These are phyloP conservation scores for Uromys caudimaculatus DNA, from an alignment of 2,797 vertebrate genomes.

Conservation along the genomic window DNA sequence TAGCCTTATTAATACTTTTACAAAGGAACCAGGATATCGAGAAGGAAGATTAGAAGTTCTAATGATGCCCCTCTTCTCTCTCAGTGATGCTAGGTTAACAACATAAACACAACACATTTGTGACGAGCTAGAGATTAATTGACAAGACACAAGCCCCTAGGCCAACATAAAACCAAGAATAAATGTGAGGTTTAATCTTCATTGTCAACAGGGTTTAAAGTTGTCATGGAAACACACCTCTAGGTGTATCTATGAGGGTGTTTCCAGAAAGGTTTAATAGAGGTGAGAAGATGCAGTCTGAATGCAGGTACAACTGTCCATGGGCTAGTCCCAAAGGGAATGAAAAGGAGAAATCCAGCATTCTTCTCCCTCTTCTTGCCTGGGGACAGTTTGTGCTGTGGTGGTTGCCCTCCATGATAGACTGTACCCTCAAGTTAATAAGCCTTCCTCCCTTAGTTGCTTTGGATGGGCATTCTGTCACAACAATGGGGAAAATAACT, in stretches of 20 bases:
- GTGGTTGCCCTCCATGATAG: no score
- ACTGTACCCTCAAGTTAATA: neutral
- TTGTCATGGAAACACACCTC: neutral
- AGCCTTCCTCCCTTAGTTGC: neutral
- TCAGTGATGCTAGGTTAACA: neutral
- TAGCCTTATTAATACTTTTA: neutral
- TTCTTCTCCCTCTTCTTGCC: no score
- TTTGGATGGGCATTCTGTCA: neutral
- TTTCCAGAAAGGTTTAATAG: neutral
- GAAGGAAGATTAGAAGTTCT: neutral
- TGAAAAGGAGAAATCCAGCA: neutral
- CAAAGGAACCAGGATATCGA: neutral
- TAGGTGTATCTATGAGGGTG: neutral
- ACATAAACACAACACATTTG: neutral
- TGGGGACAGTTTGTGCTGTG: neutral
- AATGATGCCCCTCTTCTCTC: neutral
- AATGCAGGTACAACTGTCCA: neutral
- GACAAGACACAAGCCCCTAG: neutral
- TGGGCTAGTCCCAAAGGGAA: neutral
- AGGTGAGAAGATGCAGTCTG: neutral
- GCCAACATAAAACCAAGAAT: neutral
- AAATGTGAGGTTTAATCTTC: neutral
- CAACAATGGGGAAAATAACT: neutral
- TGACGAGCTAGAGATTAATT: neutral
- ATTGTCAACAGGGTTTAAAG: neutral